Conservation (phyloP, 2,888 invertebrate species). For the Drosophila meridiana region DNA sequence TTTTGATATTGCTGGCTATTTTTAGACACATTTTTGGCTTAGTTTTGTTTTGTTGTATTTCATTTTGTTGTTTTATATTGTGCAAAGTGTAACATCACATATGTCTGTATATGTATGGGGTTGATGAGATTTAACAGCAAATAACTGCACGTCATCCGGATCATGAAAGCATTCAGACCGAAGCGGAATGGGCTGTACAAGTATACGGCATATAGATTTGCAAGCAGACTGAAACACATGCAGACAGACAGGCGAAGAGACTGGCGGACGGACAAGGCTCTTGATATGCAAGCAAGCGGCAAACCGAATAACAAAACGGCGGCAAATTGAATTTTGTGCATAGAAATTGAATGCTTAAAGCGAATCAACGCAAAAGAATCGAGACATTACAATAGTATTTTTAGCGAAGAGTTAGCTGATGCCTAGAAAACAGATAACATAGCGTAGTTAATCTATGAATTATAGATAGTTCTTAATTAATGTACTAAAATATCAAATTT, state of each 20-base stretch:
- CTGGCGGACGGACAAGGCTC: conserved; percentile 35
- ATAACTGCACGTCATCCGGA: conserved; percentile 65
- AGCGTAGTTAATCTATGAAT: neutral
- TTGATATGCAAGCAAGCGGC: conserved; percentile 66
- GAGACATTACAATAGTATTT: neutral
- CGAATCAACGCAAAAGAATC: neutral
- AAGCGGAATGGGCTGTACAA: conserved; percentile 11
- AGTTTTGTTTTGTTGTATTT: conserved; percentile 24
- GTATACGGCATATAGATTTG: conserved; percentile 20
- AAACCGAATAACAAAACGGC: conserved; percentile 37
- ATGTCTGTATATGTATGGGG: conserved; percentile 4
- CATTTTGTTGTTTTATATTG: conserved; percentile 14
- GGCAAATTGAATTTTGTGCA: conserved; percentile 51
- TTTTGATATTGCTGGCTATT: conserved; percentile 61
- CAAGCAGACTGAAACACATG: conserved; percentile 14
- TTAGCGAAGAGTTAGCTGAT: neutral
- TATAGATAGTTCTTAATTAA: too few relatives aligned
- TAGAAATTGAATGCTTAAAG: conserved; percentile 15
- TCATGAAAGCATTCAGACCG: conserved; percentile 49
- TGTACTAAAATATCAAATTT: too few relatives aligned
- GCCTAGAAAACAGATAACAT: neutral
- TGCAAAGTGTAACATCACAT: conserved; percentile 56
- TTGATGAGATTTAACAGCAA: conserved; percentile 53
- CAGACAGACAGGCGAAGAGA: neutral
- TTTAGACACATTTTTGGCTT: conserved; percentile 56